A percentile compares a stretch with the other conserved stretches of the same genome.
phyloP scores from a whole-genome alignment of 53 echinoderm and acorn worm genomes.

The Patiria pectinifera region DNA sequence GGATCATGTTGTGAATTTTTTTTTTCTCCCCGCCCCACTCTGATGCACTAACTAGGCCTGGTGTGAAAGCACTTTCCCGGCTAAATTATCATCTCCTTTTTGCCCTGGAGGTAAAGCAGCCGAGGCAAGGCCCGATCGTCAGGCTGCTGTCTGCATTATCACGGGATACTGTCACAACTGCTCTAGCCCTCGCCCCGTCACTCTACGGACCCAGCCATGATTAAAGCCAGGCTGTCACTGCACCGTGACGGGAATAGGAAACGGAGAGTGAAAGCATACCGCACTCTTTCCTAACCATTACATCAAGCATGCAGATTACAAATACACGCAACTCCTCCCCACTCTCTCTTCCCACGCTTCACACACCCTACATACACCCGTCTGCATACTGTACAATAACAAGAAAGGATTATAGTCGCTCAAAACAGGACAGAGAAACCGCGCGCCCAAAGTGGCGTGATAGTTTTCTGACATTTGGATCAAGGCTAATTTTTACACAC shows the following conservation, averaged over 20 bases:
- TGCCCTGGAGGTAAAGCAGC: constrained; percentile 43
- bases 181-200: constrained; percentile 41
- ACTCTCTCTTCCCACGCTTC: neutral
- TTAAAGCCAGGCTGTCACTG: constrained; percentile 51
- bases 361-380: neutral
- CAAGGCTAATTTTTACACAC: constrained; percentile 63
- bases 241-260: constrained; percentile 61
- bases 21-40: neutral
- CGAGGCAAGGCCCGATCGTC: constrained; percentile 15
- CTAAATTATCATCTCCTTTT: constrained; percentile 70
- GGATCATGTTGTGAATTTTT: constrained; percentile 53
- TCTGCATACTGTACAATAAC: neutral
- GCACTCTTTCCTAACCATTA: constrained; percentile 46
- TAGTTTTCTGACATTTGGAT: constrained; percentile 30
- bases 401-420: neutral
- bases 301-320: constrained; percentile 20
- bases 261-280: constrained; percentile 45
- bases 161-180: constrained; percentile 58
- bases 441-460: constrained; percentile 3
- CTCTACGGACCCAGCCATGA: constrained; percentile 25
- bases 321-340: neutral
- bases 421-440: neutral
- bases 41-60: neutral
- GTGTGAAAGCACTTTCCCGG: constrained; percentile 74
- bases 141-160: constrained; percentile 53